Percentiles rank a stretch among this genome's conserved stretches.
phyloP scores from a whole-genome alignment of 2,888 invertebrate species.

The Folsomia candida region DNA sequence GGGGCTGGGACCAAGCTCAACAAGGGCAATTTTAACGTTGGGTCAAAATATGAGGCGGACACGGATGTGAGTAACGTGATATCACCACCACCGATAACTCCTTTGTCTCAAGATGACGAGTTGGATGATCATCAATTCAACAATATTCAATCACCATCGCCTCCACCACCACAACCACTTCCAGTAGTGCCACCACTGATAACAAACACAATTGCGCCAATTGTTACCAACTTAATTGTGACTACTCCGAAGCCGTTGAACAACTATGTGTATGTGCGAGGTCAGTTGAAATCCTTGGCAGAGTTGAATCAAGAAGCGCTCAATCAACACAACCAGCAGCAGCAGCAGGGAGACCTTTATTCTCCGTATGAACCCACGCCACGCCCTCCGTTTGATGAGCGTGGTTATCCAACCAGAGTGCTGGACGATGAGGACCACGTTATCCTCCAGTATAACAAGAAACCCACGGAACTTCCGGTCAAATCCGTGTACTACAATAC shows the following conservation, averaged over 20 bases:
- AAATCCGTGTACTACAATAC: constrained; percentile 46
- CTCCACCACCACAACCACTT: constrained; percentile 3
- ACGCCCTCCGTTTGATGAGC: constrained; percentile 46
- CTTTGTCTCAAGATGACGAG: constrained; percentile 23
- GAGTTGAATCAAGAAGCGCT: constrained; percentile 46
- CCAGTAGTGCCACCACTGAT: constrained; percentile 2
- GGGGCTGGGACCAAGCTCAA: too few species aligned
- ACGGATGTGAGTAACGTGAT: not conserved
- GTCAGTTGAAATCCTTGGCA: constrained; percentile 45
- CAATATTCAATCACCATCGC: constrained; percentile 23
- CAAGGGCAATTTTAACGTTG: constrained; percentile 35
- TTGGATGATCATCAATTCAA: too few species aligned
- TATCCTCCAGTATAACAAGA: constrained; percentile 33
- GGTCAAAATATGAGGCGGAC: constrained; percentile 29
- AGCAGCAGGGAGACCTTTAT: constrained; percentile 33
- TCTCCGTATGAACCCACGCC: constrained; percentile 42
- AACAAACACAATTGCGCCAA: constrained; percentile 11
- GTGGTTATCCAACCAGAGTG: constrained; percentile 48
- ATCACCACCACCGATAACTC: constrained; percentile 19
- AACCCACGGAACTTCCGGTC: constrained; percentile 38
- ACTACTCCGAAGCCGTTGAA: constrained; percentile 44
- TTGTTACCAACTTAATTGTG: constrained; percentile 35
- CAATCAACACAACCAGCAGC: too few species aligned
- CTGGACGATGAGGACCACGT: constrained; percentile 36
- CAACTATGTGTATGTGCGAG: constrained; percentile 49